A percentile compares a stretch with the other conserved stretches of the same genome.
Conservation (phyloP, 2,113 vertebrate species). For the Centropristis striata region DNA sequence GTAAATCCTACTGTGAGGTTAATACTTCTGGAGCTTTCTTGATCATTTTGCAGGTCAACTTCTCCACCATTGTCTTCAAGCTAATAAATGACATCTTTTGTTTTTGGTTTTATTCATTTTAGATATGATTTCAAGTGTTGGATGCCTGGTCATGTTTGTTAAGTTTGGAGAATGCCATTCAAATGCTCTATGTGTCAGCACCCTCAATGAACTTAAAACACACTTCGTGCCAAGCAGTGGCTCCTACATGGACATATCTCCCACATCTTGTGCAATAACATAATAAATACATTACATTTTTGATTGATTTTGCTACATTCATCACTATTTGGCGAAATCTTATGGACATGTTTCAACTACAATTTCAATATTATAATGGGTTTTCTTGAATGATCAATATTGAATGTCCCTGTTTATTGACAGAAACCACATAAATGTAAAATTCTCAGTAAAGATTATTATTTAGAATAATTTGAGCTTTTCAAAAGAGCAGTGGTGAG, state of each 20-base stretch:
- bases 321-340: not conserved
- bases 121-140: not conserved
- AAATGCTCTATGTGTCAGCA: not conserved
- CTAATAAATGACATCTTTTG: not conserved
- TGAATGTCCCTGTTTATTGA: not conserved
- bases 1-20: not conserved
- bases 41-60: not conserved
- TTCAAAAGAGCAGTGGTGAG: constrained; percentile 21
- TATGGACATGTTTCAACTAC: not conserved
- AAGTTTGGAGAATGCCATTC: not conserved
- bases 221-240: constrained; percentile 13
- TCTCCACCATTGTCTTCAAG: not conserved
- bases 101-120: not conserved
- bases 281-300: not conserved
- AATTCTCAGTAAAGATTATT: not conserved
- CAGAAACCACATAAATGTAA: not conserved
- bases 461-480: not conserved
- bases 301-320: not conserved
- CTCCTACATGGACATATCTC: constrained; percentile 6
- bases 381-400: not conserved
- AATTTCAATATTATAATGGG: not conserved
- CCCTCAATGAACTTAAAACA: constrained; percentile 5
- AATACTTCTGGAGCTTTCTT: not conserved
- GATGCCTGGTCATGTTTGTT: not conserved
- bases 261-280: not conserved